These are phyloP conservation scores for Ernsta delagoae DNA, from an alignment of 2,888 invertebrate genomes.

Conservation along the genomic window DNA sequence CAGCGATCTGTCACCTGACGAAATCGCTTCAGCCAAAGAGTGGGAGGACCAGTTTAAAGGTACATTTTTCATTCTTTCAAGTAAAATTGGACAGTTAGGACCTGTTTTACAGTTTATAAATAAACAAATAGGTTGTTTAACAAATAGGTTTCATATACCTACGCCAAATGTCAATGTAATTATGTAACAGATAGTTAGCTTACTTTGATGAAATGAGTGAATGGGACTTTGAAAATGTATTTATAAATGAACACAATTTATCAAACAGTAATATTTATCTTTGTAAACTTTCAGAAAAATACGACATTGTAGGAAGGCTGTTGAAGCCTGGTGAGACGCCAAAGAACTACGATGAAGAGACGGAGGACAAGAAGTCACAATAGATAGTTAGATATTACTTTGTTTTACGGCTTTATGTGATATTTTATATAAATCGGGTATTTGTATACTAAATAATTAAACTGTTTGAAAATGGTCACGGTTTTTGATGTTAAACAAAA, in stretches of 20 bases:
- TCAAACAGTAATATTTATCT: neutral
- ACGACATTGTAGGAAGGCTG: slow-evolving; percentile 74
- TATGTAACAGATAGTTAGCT: too few relatives aligned
- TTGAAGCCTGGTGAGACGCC: slow-evolving; percentile 75
- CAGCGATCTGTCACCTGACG: slow-evolving; percentile 71
- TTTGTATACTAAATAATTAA: slow-evolving; percentile 32
- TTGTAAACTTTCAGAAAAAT: slow-evolving; percentile 68
- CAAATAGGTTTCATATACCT: too few relatives aligned
- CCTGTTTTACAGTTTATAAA: too few relatives aligned
- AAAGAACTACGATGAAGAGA: slow-evolving; percentile 68
- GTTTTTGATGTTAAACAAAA: too few relatives aligned
- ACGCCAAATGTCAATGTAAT: too few relatives aligned
- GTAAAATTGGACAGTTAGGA: too few relatives aligned
- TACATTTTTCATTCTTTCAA: slow-evolving; percentile 41
- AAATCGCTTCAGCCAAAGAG: slow-evolving; percentile 73
- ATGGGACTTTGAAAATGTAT: too few relatives aligned
- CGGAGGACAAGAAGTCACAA: slow-evolving; percentile 70
- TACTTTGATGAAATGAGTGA: too few relatives aligned
- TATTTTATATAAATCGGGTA: slow-evolving; percentile 49
- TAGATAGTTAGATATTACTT: slow-evolving; percentile 57
- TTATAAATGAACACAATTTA: slow-evolving; percentile 11
- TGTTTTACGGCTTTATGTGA: slow-evolving; percentile 44
- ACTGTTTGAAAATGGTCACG: slow-evolving; percentile 23
- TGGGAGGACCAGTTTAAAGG: slow-evolving; percentile 81
- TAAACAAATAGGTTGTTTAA: too few relatives aligned